phyloP scores from a whole-genome alignment of 2,888 invertebrate species.

The Drosophila rellima region DNA sequence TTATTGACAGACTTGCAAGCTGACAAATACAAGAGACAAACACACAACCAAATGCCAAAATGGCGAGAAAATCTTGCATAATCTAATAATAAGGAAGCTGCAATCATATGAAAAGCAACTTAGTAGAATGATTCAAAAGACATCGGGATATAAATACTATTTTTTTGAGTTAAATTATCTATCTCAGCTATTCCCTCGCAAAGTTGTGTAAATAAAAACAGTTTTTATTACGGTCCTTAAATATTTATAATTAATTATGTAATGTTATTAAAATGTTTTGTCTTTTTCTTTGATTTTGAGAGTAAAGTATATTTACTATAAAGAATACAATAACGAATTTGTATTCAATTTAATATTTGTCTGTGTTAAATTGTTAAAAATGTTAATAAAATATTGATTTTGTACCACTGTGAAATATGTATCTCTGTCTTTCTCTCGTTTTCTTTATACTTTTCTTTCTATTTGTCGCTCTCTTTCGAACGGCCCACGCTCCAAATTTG shows the following conservation, averaged over 20 bases:
- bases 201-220: not conserved
- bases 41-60: slow-evolving; percentile 49
- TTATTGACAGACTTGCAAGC: slow-evolving; percentile 63
- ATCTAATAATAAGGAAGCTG: slow-evolving; percentile 44
- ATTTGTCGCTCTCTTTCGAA: not conserved
- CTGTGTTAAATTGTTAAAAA: too few species aligned
- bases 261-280: too few species aligned
- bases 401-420: not conserved
- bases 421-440: not conserved
- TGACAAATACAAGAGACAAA: slow-evolving; percentile 38
- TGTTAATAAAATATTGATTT: too few species aligned
- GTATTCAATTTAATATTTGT: too few species aligned
- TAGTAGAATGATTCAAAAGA: not conserved
- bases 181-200: not conserved
- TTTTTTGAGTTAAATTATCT: too few species aligned
- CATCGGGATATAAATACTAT: not conserved
- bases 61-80: slow-evolving; percentile 53
- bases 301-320: too few species aligned
- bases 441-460: not conserved
- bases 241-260: too few species aligned
- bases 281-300: too few species aligned
- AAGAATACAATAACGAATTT: too few species aligned
- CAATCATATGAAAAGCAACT: slow-evolving; percentile 1
- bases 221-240: too few species aligned
- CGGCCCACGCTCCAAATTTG: slow-evolving; percentile 3